A percentile compares a stretch with the other conserved stretches of the same genome.
These are phyloP conservation scores for Balearica regulorum DNA, from an alignment of 2,797 vertebrate species.

Conservation along the genomic window DNA sequence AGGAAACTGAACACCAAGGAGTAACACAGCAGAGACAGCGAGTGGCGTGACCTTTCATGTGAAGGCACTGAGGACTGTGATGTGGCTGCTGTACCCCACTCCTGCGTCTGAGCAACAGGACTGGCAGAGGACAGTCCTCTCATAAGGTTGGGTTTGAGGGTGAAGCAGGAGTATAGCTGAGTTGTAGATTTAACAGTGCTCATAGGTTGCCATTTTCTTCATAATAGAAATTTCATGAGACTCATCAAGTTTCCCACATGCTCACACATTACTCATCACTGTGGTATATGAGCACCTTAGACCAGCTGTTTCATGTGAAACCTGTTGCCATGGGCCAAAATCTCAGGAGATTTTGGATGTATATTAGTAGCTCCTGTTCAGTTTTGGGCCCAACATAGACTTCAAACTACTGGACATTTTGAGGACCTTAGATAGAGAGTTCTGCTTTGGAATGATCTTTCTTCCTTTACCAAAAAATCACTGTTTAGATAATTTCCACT, in stretches of 20 bases:
- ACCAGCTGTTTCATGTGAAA: constrained; percentile 18
- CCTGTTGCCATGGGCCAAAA: neutral
- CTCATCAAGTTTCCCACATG: neutral
- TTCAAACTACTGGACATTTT: neutral
- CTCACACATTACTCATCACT: neutral
- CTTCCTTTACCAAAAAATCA: constrained; percentile 26
- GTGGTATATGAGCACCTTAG: constrained; percentile 15
- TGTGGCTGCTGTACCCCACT: neutral
- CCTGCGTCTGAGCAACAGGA: neutral
- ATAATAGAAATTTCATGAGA: neutral
- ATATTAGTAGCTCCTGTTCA: neutral
- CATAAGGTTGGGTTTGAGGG: fast-evolving
- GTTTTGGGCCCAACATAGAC: neutral
- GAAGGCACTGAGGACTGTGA: neutral
- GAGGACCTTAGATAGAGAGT: neutral
- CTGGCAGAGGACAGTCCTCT: neutral
- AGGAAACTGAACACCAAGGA: neutral
- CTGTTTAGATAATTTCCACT: constrained; percentile 54
- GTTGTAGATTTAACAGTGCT: neutral
- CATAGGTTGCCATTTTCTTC: neutral
- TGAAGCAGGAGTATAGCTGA: neutral
- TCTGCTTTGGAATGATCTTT: neutral
- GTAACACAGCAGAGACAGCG: neutral
- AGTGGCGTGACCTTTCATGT: fast-evolving
- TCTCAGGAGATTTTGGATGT: neutral